Evolutionary conservation across 2,113 vertebrate genomes (phyloP).

Genomic region (Scartelaos histophorus): DNA sequence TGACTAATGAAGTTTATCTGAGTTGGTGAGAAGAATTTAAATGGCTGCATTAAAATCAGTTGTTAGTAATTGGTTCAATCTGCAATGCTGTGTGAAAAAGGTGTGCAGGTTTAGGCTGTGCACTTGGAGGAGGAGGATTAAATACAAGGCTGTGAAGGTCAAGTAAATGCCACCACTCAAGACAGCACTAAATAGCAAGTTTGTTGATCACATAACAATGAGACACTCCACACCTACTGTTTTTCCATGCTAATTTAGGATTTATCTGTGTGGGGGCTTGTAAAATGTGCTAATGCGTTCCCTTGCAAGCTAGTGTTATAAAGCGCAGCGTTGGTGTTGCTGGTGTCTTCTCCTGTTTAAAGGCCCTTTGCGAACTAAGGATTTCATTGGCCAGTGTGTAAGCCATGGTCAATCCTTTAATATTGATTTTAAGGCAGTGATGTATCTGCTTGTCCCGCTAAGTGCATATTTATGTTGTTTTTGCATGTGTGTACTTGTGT

Average conservation of each 20-base stretch:
- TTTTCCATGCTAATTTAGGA: constrained; percentile 2
- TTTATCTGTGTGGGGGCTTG: background rate
- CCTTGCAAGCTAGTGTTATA: background rate
- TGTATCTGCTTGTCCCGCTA: constrained; percentile 38
- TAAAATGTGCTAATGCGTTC: constrained; percentile 1
- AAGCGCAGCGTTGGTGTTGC: background rate
- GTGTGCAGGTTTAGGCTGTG: constrained; percentile 5
- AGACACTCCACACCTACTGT: constrained; percentile 25
- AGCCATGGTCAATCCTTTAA: constrained; percentile 28
- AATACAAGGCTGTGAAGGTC: constrained; percentile 60
- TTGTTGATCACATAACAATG: constrained; percentile 55
- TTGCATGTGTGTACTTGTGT: constrained; percentile 40
- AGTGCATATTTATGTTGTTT: constrained; percentile 38
- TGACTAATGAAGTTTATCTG: constrained; percentile 33
- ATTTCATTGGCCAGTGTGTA: constrained; percentile 33
- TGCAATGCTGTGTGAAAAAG: background rate
- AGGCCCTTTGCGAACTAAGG: constrained; percentile 24
- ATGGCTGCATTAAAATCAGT: constrained; percentile 22
- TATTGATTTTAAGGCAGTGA: constrained; percentile 53
- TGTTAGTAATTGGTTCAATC: constrained; percentile 24
- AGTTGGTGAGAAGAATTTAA: constrained; percentile 29
- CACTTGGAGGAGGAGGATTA: constrained; percentile 5
- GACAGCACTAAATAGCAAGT: constrained; percentile 56
- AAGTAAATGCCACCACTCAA: constrained; percentile 65
- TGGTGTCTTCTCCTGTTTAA: constrained; percentile 14